Conservation (phyloP, 2,888 invertebrate species). For the Rotaria sp. region DNA sequence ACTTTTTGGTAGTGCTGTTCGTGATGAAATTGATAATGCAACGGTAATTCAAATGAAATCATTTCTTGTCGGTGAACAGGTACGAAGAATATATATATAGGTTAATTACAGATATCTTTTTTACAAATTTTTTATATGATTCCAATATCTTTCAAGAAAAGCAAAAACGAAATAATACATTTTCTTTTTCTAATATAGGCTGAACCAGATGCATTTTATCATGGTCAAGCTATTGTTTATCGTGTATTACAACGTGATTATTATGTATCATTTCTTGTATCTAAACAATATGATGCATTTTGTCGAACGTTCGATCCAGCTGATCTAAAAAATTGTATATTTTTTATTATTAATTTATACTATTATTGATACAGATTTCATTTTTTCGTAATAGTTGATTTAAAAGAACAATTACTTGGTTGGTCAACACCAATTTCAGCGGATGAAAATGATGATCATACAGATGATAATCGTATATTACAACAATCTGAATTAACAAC, state of each 20-base stretch:
- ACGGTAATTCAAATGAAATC: constrained; percentile 74
- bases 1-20: constrained; percentile 71
- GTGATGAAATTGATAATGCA: constrained; percentile 62
- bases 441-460: not conserved
- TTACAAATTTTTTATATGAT: too few relatives aligned
- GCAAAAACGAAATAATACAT: not conserved
- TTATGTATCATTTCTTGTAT: constrained; percentile 74
- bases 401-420: not conserved
- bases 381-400: not conserved
- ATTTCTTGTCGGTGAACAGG: constrained; percentile 74
- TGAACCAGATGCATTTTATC: constrained; percentile 63
- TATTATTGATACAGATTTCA: not conserved
- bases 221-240: constrained; percentile 73
- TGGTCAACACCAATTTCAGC: not conserved
- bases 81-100: constrained; percentile 44
- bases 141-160: not conserved
- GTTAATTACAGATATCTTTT: too few relatives aligned
- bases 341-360: not conserved
- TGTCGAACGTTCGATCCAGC: not conserved
- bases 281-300: not conserved
- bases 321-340: not conserved
- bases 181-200: not conserved
- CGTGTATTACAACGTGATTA: constrained; percentile 75
- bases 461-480: not conserved
- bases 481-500: not conserved